phyloP scores from a whole-genome alignment of 2,888 invertebrate species.

The Meghimatium bilineatum region DNA sequence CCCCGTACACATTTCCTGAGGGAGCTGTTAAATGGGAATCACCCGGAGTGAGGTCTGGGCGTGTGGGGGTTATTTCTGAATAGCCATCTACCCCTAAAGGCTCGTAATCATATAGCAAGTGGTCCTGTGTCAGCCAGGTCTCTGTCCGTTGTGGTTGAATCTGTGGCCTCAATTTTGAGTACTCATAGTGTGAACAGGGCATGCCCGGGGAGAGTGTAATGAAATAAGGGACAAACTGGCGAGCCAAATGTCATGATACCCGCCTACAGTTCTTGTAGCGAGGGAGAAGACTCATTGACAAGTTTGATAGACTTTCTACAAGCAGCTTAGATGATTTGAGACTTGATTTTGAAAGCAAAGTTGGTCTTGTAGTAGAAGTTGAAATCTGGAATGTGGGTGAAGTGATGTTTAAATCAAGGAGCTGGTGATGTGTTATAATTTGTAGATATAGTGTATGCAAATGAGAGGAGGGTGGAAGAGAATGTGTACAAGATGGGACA shows the following conservation, averaged over 20 bases:
- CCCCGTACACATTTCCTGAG: not conserved
- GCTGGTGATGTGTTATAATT: too few species aligned
- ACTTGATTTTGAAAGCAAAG: too few species aligned
- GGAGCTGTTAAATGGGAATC: conserved; percentile 30
- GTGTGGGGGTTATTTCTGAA: not conserved
- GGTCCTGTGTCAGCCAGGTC: not conserved
- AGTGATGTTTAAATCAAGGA: too few species aligned
- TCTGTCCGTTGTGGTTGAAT: conserved; percentile 35
- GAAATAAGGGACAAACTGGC: conserved; percentile 53
- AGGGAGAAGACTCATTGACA: not conserved
- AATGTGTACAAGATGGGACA: too few species aligned
- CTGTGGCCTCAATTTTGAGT: not conserved
- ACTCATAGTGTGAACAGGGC: conserved; percentile 12
- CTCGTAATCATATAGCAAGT: conserved; percentile 8
- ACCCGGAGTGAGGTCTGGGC: conserved; percentile 21
- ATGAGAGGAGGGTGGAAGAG: too few species aligned
- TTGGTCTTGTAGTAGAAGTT: too few species aligned
- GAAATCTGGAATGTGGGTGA: too few species aligned
- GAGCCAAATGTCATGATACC: conserved; percentile 55
- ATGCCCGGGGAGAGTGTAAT: conserved; percentile 45
- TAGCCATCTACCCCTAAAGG: conserved; percentile 7
- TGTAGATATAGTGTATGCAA: too few species aligned
- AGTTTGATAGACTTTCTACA: not conserved
- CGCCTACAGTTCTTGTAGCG: not conserved
- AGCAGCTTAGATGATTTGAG: not conserved